Conservation (phyloP, 2,888 invertebrate genomes). For the Drosophila silvestris region DNA sequence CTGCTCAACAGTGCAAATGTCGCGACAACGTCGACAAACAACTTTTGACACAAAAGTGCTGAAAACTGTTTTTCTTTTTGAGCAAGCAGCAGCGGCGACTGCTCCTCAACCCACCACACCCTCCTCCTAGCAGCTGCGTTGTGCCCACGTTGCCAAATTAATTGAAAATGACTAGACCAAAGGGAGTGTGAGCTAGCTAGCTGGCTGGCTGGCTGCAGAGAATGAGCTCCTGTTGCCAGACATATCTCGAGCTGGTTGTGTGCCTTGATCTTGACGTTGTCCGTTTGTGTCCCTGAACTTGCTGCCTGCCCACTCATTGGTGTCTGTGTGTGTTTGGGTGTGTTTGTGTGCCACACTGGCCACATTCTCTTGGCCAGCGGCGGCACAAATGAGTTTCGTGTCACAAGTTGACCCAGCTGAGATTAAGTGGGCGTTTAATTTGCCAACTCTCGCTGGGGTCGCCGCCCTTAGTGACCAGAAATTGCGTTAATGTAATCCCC, state of each 20-base stretch:
- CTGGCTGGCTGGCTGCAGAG: background rate
- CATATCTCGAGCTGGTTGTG: conserved; percentile 47
- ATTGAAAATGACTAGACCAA: conserved; percentile 77
- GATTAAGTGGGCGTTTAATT: conserved; percentile 82
- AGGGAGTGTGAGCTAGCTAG: conserved; percentile 16
- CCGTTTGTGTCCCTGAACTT: conserved; percentile 70
- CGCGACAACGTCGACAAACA: conserved; percentile 74
- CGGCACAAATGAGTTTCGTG: conserved; percentile 75
- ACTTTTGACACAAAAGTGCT: conserved; percentile 77
- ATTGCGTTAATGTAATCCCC: conserved; percentile 78
- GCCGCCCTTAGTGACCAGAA: conserved; percentile 50
- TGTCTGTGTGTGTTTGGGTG: conserved; percentile 6
- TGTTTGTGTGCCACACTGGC: conserved; percentile 13
- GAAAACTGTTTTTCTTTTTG: conserved; percentile 71
- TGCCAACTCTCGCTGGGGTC: conserved; percentile 70
- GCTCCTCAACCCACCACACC: background rate
- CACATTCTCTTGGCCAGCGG: conserved; percentile 30
- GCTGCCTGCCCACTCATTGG: conserved; percentile 22
- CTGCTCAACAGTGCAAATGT: conserved; percentile 56
- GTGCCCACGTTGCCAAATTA: conserved; percentile 71
- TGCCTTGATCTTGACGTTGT: conserved; percentile 73
- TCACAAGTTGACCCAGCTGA: conserved; percentile 78
- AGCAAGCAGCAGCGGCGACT: conserved; percentile 1
- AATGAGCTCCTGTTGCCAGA: conserved; percentile 14
- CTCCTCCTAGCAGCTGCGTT: background rate